phyloP scores from a whole-genome alignment of 2,797 vertebrate genomes.

The Huso huso region DNA sequence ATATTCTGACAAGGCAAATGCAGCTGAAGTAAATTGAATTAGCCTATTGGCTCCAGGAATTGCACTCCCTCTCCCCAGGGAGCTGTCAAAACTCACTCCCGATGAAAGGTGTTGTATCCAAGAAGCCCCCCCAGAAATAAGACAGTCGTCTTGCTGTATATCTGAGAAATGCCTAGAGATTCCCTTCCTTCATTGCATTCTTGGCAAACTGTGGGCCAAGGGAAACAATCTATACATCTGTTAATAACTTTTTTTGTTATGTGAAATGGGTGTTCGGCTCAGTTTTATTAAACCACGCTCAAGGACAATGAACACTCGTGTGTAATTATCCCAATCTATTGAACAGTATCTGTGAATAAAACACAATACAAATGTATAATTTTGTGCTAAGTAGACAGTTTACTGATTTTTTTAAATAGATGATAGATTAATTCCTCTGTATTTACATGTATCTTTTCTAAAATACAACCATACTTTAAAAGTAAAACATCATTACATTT shows the following conservation, averaged over 20 bases:
- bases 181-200: background rate
- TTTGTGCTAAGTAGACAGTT: background rate
- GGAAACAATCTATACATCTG: background rate
- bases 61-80: slow-evolving; percentile 37
- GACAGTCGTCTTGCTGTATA: background rate
- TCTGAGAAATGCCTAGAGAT: background rate
- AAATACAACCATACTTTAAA: too few relatives aligned
- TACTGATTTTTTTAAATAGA: background rate
- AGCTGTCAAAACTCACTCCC: slow-evolving; percentile 40
- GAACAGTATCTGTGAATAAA: slow-evolving; percentile 16
- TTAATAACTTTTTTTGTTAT: slow-evolving; percentile 1
- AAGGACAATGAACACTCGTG: slow-evolving; percentile 32
- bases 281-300: background rate
- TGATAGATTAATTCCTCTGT: too few relatives aligned
- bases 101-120: slow-evolving; percentile 25
- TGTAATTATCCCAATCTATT: background rate
- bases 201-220: background rate
- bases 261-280: background rate
- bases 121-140: background rate
- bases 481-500: too few relatives aligned
- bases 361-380: slow-evolving; percentile 6
- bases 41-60: slow-evolving; percentile 59
- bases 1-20: slow-evolving; percentile 59
- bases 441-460: too few relatives aligned
- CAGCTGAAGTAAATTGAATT: slow-evolving; percentile 60